These are phyloP conservation scores for Polydrusus tereticollis DNA, from an alignment of 2,888 invertebrate genomes.

Conservation along the genomic window DNA sequence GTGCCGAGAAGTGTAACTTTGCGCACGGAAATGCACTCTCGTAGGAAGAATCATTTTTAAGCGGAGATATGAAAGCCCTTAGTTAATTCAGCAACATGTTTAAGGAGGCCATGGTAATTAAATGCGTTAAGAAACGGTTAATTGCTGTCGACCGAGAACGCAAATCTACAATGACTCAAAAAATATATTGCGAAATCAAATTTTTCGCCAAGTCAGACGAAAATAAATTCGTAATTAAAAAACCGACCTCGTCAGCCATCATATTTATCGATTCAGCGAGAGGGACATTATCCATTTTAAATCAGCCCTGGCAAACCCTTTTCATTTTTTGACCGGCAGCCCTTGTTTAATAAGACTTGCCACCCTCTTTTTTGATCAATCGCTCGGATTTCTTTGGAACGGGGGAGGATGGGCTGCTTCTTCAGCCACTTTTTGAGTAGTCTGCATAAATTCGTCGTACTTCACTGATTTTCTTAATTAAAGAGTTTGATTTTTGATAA, in stretches of 20 bases:
- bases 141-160: too few relatives aligned
- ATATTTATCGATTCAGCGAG: slow-evolving; percentile 47
- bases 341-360: slow-evolving; percentile 48
- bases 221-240: slow-evolving; percentile 30
- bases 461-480: slow-evolving; percentile 48
- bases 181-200: background rate
- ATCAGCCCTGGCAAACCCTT: slow-evolving; percentile 43
- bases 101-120: too few relatives aligned
- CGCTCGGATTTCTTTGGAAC: slow-evolving; percentile 39
- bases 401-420: slow-evolving; percentile 12
- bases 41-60: too few relatives aligned
- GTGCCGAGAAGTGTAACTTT: too few relatives aligned
- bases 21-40: too few relatives aligned
- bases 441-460: slow-evolving; percentile 45
- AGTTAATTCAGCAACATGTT: too few relatives aligned
- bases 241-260: slow-evolving; percentile 41
- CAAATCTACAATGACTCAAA: too few relatives aligned
- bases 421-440: slow-evolving; percentile 35
- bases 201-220: background rate
- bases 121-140: too few relatives aligned
- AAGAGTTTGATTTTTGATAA: slow-evolving; percentile 50
- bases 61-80: too few relatives aligned
- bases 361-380: slow-evolving; percentile 50
- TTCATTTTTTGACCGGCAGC: slow-evolving; percentile 46
- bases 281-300: slow-evolving; percentile 50